Evolutionary conservation across 2,113 vertebrate species (phyloP).

Genomic region (Leucopsar rothschildi): DNA sequence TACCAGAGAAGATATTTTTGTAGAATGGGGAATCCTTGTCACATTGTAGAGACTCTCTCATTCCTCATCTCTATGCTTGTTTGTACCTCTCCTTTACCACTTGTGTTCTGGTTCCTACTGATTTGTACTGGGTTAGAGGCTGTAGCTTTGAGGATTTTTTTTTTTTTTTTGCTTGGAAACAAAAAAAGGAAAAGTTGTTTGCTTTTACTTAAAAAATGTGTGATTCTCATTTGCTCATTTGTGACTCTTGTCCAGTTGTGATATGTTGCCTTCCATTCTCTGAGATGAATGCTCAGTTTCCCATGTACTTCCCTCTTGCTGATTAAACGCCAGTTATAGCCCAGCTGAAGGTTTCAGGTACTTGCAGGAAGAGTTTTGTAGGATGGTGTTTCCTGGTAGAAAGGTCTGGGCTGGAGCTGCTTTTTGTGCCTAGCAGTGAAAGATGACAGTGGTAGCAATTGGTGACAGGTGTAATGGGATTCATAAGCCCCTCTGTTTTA

Average conservation of each 20-base stretch:
- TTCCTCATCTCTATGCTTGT: fast-evolving
- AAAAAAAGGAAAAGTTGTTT: neutral
- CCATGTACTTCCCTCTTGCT: neutral
- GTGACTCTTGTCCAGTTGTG: neutral
- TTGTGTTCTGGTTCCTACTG: neutral
- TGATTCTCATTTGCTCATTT: neutral
- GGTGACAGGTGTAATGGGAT: neutral
- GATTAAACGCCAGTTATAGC: neutral
- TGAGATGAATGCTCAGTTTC: neutral
- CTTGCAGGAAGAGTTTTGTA: neutral
- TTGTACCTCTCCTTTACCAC: neutral
- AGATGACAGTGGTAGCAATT: neutral
- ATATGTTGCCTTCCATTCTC: neutral
- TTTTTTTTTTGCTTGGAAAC: neutral
- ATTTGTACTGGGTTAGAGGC: neutral
- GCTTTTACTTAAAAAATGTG: neutral
- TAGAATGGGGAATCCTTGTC: neutral
- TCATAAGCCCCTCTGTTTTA: neutral
- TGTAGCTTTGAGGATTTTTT: neutral
- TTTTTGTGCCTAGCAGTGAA: neutral
- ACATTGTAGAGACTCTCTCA: neutral
- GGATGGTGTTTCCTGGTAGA: neutral
- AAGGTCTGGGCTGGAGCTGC: neutral
- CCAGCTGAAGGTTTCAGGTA: neutral
- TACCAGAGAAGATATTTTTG: neutral